Base-by-base conservation (phyloP, 2,888 invertebrate genomes). In the Tricholauxania praeusta region DNA sequence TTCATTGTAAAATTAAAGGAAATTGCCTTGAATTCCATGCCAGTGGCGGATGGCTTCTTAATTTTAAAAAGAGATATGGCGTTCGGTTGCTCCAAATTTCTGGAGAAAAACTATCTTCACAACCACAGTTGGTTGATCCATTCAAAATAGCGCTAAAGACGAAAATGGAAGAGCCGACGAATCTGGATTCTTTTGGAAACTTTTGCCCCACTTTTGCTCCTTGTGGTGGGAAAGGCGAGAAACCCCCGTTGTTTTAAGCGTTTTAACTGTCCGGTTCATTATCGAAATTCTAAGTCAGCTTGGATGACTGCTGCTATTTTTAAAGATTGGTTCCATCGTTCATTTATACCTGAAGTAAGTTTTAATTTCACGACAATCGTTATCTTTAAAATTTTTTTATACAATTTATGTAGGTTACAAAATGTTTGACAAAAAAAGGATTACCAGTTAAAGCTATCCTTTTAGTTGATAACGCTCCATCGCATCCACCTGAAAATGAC, bases 311-410 rank as follows among this genome's bases (percentile, higher is more conserved):
- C n/a, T n/a, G n/a, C n/a, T n/a, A n/a, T n/a, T n/a, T 75, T 75
- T 63, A 55, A 72, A 15, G 64, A 75, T 52, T 75, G 73, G 63
- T 73, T 72, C 67, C 72, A 75, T 55, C 60, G 67, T 32, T 72
- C 49, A 59, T 73, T 73, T 75, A 70, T 73, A 19, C 72, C 63
- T 39, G 59, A 71, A 59, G 65, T 73, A 73, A n/a, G n/a, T n/a
- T n/a, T n/a, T n/a, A n/a, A n/a, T n/a, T n/a, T n/a, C 39, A n/a
- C 22, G n/a, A 39, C 22, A n/a, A 12, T 63, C 17, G 19, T 63
- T 63, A n/a, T 17, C 12, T 57, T 57, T 22, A n/a, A n/a, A n/a
- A n/a, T n/a, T n/a, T n/a, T 28, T 65, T 65, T 32, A 39, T 12
- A 15, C 39, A 17, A 32, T 28, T 51, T n/a, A n/a, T 22, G n/a